These are phyloP conservation scores for Coboldia fuscipes DNA, from an alignment of 1,140 invertebrate genomes.

Conservation along the genomic window DNA sequence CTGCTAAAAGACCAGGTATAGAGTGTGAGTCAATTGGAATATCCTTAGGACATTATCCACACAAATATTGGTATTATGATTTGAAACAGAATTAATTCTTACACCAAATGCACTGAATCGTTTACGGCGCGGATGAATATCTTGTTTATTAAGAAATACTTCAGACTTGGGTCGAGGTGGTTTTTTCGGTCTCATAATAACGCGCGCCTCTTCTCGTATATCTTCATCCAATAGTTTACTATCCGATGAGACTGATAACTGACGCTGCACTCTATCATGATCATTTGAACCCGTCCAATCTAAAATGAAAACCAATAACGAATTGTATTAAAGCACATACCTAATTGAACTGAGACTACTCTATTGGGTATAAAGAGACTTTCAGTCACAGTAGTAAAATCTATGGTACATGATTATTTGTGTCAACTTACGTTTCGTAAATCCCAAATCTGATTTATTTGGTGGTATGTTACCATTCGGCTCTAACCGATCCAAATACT, in stretches of 20 bases:
- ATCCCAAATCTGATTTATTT: slow-evolving; percentile 21
- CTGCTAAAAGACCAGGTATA: no score
- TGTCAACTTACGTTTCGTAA: slow-evolving; percentile 10
- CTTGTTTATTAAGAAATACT: slow-evolving; percentile 47
- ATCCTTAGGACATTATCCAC: background rate
- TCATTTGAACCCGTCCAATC: slow-evolving; percentile 58
- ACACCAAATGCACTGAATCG: slow-evolving; percentile 82
- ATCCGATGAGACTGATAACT: slow-evolving; percentile 75
- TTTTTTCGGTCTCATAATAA: slow-evolving; percentile 68
- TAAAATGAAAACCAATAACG: slow-evolving; percentile 26
- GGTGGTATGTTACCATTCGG: slow-evolving; percentile 64
- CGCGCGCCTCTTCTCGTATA: slow-evolving; percentile 61
- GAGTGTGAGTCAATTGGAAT: no score
- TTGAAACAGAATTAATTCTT: slow-evolving; percentile 21
- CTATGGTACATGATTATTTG: background rate
- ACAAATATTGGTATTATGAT: slow-evolving; percentile 1
- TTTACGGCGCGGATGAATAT: slow-evolving; percentile 46
- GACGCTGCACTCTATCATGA: slow-evolving; percentile 62
- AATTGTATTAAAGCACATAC: no score
- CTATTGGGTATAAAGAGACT: no score
- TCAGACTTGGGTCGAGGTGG: slow-evolving; percentile 76
- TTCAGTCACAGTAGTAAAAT: background rate
- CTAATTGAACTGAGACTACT: no score
- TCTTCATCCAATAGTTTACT: slow-evolving; percentile 72
- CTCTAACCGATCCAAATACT: slow-evolving; percentile 74